Evolutionary conservation across 2,113 vertebrate genomes (phyloP), one percentile per base, ranked within the genome.

Genomic region (Columba livia): DNA sequence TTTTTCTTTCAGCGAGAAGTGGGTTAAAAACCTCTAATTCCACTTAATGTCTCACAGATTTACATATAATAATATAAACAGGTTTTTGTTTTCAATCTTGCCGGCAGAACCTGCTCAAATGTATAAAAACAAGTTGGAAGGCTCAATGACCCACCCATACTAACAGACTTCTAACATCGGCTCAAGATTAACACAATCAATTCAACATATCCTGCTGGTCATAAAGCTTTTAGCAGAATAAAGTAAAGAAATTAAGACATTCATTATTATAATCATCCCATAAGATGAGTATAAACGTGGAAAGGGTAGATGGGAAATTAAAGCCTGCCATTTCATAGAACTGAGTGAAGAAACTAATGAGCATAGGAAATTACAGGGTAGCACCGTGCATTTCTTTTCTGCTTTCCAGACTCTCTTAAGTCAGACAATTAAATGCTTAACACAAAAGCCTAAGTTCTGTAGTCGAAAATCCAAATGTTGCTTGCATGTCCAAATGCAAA

Each of bases 261-360:
- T 70, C 42, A 50, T 78, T 5, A 95, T 93, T 91, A 89, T 79
- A 95, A 96, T 89, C 64, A 95, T 67, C 47, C 71, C 48, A 25
- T 93, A 90, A 89, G 13, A 80, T 61, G 34, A 53, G 74, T 16
- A 90, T 70, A 94, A 88, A 91, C 3, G 47, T 58, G 36, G 93
- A 93, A 92, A 94, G 58, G 69, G 54, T 84, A 93, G 71, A 91
- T 0, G 15, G 62, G 57, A 87, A 94, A 97, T 97, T 96, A 97
- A 96, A 97, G 95, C 84, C 95, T 97, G 94, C 73, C 95, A 96
- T 65, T 34, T 78, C 25, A 1, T 9, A 71, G 54, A 86, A 91
- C 28, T 94, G 75, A 86, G 84, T 4, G 38, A 96, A 82, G 36
- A 72, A 95, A 40, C 31, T 75, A 92, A 88, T 60, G 79, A 67